Evolutionary conservation across 1,140 invertebrate species (phyloP).

Genomic region (Rhagoletis pomonella): DNA sequence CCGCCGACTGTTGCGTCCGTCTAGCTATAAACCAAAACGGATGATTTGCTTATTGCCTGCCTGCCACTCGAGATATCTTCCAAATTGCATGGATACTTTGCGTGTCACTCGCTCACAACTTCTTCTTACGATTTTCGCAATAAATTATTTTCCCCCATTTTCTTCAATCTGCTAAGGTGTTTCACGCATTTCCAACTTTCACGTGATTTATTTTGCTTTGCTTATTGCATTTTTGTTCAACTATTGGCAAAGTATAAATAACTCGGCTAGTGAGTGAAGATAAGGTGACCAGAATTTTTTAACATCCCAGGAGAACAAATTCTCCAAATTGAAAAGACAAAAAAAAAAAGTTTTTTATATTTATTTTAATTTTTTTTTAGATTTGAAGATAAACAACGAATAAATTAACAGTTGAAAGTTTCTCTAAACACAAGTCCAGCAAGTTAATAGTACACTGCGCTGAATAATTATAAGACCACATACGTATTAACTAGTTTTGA

Average conservation of each 20-base stretch:
- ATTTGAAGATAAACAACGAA: too few relatives aligned
- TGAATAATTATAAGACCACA: too few relatives aligned
- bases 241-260: background rate
- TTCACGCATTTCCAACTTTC: background rate
- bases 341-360: too few relatives aligned
- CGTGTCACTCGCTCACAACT: background rate
- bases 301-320: too few relatives aligned
- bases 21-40: background rate
- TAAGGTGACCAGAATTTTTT: too few relatives aligned
- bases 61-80: background rate
- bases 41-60: background rate
- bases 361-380: too few relatives aligned
- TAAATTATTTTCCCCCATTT: background rate
- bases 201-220: slow-evolving; percentile 15
- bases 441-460: too few relatives aligned
- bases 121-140: background rate
- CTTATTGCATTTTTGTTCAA: slow-evolving; percentile 18
- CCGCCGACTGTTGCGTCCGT: background rate
- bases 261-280: background rate
- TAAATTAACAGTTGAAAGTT: too few relatives aligned
- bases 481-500: too few relatives aligned
- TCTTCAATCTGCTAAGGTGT: background rate
- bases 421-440: too few relatives aligned
- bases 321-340: too few relatives aligned
- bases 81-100: background rate